phyloP scores from a whole-genome alignment of 2,113 vertebrate species.

The Apodemus speciosus region DNA sequence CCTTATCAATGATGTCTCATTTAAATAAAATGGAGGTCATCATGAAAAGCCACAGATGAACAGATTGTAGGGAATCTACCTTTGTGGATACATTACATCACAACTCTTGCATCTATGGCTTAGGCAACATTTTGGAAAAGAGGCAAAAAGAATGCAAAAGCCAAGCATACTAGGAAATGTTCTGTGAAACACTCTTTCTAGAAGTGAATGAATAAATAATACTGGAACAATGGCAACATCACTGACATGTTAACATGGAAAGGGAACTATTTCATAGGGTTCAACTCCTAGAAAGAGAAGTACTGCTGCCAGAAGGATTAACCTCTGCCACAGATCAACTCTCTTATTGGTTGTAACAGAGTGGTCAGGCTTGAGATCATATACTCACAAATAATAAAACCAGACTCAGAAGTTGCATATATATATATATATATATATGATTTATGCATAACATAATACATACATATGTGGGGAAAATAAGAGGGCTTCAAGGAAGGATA shows the following conservation, averaged over 20 bases:
- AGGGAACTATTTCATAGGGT: background rate
- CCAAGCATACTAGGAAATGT: background rate
- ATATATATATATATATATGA: background rate
- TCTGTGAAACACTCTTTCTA: background rate
- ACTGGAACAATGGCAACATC: too few relatives aligned
- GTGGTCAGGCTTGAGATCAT: background rate
- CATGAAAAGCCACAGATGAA: background rate
- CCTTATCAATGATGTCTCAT: background rate
- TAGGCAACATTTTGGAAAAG: background rate
- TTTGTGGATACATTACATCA: background rate
- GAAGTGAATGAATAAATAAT: background rate
- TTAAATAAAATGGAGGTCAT: background rate
- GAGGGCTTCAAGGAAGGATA: background rate
- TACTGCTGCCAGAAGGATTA: background rate
- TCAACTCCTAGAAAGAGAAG: background rate
- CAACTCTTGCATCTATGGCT: background rate
- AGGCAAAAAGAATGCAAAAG: background rate
- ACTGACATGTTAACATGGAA: background rate
- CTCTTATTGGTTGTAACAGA: background rate
- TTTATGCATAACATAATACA: background rate
- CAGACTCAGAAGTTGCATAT: background rate
- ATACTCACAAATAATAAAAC: background rate
- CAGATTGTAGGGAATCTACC: background rate
- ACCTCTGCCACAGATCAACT: background rate
- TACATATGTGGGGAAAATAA: background rate